A percentile compares a stretch with the other conserved stretches of the same genome.
phyloP scores from a whole-genome alignment of 2,113 vertebrate species.

The Anser cygnoides region DNA sequence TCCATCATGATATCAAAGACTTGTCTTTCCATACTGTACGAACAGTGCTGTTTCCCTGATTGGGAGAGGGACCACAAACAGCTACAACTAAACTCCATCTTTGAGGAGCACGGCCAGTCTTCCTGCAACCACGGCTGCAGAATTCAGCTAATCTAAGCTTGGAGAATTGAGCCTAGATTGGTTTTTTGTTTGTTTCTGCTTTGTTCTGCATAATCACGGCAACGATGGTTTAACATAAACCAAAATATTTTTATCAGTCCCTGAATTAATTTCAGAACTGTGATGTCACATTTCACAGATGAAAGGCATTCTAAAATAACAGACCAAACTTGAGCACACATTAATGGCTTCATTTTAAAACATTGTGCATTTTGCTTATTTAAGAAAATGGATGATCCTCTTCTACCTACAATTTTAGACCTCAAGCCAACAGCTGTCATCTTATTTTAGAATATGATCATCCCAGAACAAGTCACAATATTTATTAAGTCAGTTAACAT shows the following conservation, averaged over 20 bases:
- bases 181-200: background rate
- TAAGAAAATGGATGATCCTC: background rate
- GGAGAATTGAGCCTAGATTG: background rate
- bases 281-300: background rate
- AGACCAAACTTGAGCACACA: background rate
- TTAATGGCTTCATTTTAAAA: background rate
- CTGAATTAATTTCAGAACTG: background rate
- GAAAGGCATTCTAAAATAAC: background rate
- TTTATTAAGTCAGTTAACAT: background rate
- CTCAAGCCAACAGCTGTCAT: background rate
- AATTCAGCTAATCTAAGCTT: background rate
- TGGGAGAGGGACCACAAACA: background rate
- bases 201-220: background rate
- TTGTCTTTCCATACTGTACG: rapidly evolving
- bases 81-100: background rate
- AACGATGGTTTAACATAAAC: background rate
- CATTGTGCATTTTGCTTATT: background rate
- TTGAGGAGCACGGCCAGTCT: background rate
- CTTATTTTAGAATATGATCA: background rate
- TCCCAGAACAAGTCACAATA: background rate
- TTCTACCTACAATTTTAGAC: background rate
- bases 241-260: no score
- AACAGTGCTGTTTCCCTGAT: background rate
- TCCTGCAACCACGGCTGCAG: background rate
- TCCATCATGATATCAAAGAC: background rate